Evolutionary conservation across 2,797 vertebrate species (phyloP).

Genomic region (Mormyrus hasselquistii): DNA sequence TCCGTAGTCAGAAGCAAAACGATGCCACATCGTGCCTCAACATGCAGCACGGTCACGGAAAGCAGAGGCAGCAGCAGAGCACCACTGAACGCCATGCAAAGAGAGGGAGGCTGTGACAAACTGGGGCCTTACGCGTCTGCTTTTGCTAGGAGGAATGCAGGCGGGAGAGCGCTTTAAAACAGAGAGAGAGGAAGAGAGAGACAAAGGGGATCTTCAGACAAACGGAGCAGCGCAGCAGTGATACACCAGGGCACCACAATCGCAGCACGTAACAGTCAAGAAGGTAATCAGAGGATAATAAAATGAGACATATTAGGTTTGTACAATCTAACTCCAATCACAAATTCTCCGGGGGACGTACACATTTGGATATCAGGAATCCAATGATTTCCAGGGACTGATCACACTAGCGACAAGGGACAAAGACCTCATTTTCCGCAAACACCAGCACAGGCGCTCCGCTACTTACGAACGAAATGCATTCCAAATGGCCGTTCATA

Average conservation of each 20-base stretch:
- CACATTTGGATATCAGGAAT: background rate
- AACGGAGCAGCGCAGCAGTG: background rate
- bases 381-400: background rate
- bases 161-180: conserved; percentile 68
- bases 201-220: background rate
- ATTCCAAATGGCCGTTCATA: background rate
- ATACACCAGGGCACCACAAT: background rate
- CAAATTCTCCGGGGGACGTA: background rate
- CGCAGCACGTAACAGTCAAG: background rate
- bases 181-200: background rate
- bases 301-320: background rate
- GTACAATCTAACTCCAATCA: background rate
- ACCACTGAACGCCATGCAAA: background rate
- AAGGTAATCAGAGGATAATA: background rate
- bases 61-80: background rate
- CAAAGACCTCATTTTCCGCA: background rate
- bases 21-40: background rate
- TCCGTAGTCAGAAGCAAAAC: background rate
- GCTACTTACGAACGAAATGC: background rate
- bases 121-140: conserved; percentile 80
- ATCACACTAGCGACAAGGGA: background rate
- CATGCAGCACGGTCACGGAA: conserved; percentile 29
- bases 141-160: conserved; percentile 75
- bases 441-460: background rate
- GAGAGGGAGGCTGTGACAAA: background rate